Evolutionary conservation across 92 coral and sea anemone genomes (phyloP), one percentile per base, ranked within the genome.

Genomic region (Umimayanthus chanpuru): DNA sequence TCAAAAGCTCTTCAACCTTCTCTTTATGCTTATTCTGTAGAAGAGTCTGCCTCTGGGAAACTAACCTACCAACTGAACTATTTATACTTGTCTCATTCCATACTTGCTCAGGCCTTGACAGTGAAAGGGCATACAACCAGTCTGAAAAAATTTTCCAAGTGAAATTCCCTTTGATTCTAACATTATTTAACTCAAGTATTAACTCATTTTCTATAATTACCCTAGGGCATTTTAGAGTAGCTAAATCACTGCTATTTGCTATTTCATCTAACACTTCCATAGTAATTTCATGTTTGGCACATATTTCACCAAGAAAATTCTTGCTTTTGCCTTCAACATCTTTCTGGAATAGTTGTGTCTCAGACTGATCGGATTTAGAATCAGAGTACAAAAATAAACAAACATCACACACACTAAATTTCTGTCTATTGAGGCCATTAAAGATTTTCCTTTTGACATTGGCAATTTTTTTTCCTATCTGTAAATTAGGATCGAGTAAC

Each of bases 101-200:
- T 73, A 1, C 77, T 73, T 73, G 43, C 77, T 73, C n/a, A n/a
- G n/a, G n/a, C n/a, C n/a, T n/a, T n/a, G n/a, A n/a, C 77, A 73
- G 80, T 76, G 80, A 76, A 76, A 76, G 47, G 80, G 80, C 80
- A 76, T 76, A 76, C 80, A 76, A 76, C 80, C 80, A 76, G 80
- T 76, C 80, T 41, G 40, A 71, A 71, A 71, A 71, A 76, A 38
- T 1, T 38, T 76, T 76, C 80, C 80, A 36, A 76, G 80, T 38
- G 80, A 76, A 76, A 76, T 76, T 76, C 55, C 80, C 80, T 32
- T 76, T 76, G 80, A 76, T 76, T 76, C 80, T 38, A 76, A 76
- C 55, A 76, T 76, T 76, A 36, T 76, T 76, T 76, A 76, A 76
- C 55, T 76, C 80, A 41, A 76, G 80, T 39, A 38, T 76, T 76